Conservation (phyloP, 2,888 invertebrate genomes). For the Cremastobaeus sp. region DNA sequence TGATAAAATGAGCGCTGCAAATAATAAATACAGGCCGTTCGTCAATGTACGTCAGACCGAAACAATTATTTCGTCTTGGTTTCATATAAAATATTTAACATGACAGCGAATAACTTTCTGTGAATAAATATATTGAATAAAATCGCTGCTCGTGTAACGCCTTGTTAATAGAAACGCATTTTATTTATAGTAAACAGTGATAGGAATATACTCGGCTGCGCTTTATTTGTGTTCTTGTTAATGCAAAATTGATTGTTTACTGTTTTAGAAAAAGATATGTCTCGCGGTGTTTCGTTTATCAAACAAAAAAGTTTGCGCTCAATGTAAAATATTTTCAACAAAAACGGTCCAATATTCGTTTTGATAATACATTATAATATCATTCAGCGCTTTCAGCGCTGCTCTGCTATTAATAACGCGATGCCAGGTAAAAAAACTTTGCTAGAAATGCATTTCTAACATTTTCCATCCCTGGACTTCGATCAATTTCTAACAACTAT, state of each 20-base stretch:
- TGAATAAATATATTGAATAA: slow-evolving; percentile 41
- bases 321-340: too few relatives aligned
- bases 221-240: slow-evolving; percentile 31
- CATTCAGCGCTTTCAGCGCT: too few relatives aligned
- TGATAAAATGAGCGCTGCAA: not conserved
- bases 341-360: too few relatives aligned
- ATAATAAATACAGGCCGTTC: slow-evolving; percentile 3
- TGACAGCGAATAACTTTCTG: slow-evolving; percentile 27
- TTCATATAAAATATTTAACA: slow-evolving; percentile 27
- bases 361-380: too few relatives aligned
- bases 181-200: slow-evolving; percentile 37
- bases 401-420: too few relatives aligned
- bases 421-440: too few relatives aligned
- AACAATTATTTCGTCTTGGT: slow-evolving; percentile 8
- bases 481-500: too few relatives aligned
- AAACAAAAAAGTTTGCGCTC: not conserved
- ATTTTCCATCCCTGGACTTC: too few relatives aligned
- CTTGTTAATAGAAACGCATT: slow-evolving; percentile 11
- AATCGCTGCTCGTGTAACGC: slow-evolving; percentile 9
- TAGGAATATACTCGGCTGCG: slow-evolving; percentile 19
- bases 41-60: slow-evolving; percentile 1
- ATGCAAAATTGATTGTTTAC: slow-evolving; percentile 20
- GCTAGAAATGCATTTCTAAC: too few relatives aligned
- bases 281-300: not conserved
- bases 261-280: slow-evolving; percentile 26